Conservation (phyloP, 2,888 invertebrate genomes). For the Sepiola atlantica region DNA sequence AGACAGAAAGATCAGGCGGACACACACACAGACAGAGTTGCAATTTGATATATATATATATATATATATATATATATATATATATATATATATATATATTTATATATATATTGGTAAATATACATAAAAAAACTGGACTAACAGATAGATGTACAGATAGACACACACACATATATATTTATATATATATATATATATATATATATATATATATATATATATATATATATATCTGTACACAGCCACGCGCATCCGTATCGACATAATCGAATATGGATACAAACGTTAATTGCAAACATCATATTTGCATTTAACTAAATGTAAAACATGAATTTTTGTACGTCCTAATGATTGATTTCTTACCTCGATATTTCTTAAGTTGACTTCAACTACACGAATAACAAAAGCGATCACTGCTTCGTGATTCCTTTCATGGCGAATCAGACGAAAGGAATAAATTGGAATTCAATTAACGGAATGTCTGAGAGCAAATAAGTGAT, state of each 20-base stretch:
- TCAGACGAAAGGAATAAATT: background rate
- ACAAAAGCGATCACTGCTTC: background rate
- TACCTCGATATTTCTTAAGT: background rate
- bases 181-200: too few relatives aligned
- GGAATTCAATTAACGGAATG: constrained; percentile 13
- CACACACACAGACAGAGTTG: too few relatives aligned
- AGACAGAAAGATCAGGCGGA: too few relatives aligned
- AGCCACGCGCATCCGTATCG: background rate
- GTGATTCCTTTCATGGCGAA: background rate
- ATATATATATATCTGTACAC: background rate
- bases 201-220: too few relatives aligned
- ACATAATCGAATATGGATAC: background rate
- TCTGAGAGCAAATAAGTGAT: constrained; percentile 19
- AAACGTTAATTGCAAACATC: background rate
- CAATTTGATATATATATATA: constrained; percentile 32
- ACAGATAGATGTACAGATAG: too few relatives aligned
- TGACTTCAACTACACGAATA: background rate
- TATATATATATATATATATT: constrained; percentile 6
- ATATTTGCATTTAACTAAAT: background rate
- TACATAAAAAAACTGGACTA: background rate
- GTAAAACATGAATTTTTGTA: background rate
- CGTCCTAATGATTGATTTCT: background rate
- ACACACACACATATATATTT: too few relatives aligned
- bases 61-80: background rate
- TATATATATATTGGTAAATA: background rate